Evolutionary conservation across 2,888 invertebrate species (phyloP).

Genomic region (Rhopalosiphum nymphaeae): DNA sequence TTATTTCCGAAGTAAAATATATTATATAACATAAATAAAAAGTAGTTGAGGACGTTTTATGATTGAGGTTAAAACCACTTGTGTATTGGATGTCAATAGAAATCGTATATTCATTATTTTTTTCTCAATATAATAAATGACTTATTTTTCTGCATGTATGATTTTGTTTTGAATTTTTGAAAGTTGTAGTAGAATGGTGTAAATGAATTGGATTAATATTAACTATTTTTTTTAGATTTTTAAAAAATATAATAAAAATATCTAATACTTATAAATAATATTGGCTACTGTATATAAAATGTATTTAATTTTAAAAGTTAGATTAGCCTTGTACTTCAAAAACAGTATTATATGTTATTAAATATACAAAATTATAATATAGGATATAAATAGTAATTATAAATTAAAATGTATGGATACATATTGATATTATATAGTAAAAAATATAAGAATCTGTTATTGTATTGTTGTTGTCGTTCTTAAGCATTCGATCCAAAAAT

Average conservation of each 20-base stretch:
- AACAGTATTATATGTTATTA: not conserved
- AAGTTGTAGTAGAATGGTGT: not conserved
- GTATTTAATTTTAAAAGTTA: not conserved
- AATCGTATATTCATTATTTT: not conserved
- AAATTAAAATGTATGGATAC: not conserved
- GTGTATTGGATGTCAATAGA: slow-evolving; percentile 25
- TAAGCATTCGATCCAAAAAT: not conserved
- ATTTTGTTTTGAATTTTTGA: not conserved
- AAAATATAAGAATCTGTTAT: not conserved
- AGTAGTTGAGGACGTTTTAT: not conserved
- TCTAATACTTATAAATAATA: not conserved
- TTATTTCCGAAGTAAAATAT: slow-evolving; percentile 25
- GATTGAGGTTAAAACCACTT: slow-evolving; percentile 31
- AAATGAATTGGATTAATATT: not conserved
- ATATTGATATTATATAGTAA: not conserved
- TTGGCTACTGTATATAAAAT: not conserved
- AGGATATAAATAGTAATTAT: not conserved
- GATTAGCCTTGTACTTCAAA: not conserved
- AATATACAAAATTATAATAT: too few species aligned
- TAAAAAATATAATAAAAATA: not conserved
- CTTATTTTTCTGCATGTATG: not conserved
- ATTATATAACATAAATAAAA: slow-evolving; percentile 45
- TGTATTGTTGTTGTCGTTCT: not conserved
- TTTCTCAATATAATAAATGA: not conserved
- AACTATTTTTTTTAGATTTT: not conserved